Conservation (phyloP, 2,113 vertebrate species). For the human (Homo sapiens) region DNA sequence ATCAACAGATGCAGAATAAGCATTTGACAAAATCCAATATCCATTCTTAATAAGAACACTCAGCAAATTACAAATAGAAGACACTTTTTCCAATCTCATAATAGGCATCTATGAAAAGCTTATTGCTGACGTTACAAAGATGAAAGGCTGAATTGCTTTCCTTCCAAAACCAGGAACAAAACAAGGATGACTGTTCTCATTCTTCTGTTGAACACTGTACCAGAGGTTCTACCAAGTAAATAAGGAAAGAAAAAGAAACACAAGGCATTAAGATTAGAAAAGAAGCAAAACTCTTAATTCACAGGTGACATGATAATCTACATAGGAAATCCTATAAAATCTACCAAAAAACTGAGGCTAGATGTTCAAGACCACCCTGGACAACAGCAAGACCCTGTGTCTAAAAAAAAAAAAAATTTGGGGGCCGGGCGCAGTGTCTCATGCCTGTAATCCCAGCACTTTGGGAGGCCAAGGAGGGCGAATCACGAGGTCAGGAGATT, state of each 20-base stretch:
- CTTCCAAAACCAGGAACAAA: background rate
- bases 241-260: background rate
- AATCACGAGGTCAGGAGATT: too few relatives aligned
- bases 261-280: background rate
- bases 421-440: too few relatives aligned
- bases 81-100: background rate
- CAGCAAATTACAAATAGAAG: background rate
- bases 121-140: background rate
- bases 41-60: background rate
- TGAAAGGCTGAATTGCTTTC: background rate
- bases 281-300: background rate
- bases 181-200: background rate
- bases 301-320: background rate
- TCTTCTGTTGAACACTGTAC: background rate
- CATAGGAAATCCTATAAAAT: background rate
- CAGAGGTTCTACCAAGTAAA: background rate
- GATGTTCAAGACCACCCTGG: too few relatives aligned
- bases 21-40: background rate
- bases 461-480: accelerated
- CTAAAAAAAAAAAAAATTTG: too few relatives aligned
- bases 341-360: background rate
- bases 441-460: too few relatives aligned
- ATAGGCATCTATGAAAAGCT: background rate
- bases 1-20: background rate
- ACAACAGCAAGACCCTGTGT: too few relatives aligned